Evolutionary conservation across 2,113 vertebrate species (phyloP), one percentile per base, ranked within the genome.

Genomic region (Dipodomys spectabilis): DNA sequence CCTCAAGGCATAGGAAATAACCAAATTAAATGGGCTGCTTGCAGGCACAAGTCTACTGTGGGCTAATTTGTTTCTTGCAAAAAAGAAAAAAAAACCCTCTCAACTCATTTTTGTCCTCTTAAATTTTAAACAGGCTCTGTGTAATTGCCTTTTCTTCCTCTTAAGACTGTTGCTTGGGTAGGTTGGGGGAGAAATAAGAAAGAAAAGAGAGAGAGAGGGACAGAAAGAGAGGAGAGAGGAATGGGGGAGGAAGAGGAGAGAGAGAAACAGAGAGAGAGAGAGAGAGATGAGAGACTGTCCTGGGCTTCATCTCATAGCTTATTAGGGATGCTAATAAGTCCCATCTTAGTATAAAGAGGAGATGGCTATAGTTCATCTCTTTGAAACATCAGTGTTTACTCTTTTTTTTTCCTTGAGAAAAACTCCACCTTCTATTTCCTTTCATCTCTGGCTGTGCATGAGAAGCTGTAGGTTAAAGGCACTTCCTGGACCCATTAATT

Each of bases 1-100:
- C 95, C 96, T 96, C 94, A 83, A 96, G 96, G 94, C 16, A 0
- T 74, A 95, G 96, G 97, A 96, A 96, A 94, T 96, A 97, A 96
- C 94, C 95, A 97, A 96, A 96, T 97, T 97, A 97, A 97, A 90
- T 80, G 94, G 95, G 94, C 90, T 96, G 95, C 96, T 97, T 82
- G 93, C 95, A 97, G 97, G 96, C 96, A 96, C 95, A 95, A 94
- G 96, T 97, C 97, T 97, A 97, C 97, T 97, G 96, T 97, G 96
- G 96, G 97, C 96, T 97, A 97, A 97, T 97, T 97, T 97, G 95
- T 96, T 97, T 97, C 95, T 94, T 95, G 72, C 87, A 84, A 95
- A 94, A 97, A 94, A 78, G 27, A 72, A 44, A 93, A 90, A 96
- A 96, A 92, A 93, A 86, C 10, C 69, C 82, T 93, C 94, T 93